Base-by-base conservation (phyloP, 2,113 vertebrate genomes). In the Rhipidura dahli region DNA sequence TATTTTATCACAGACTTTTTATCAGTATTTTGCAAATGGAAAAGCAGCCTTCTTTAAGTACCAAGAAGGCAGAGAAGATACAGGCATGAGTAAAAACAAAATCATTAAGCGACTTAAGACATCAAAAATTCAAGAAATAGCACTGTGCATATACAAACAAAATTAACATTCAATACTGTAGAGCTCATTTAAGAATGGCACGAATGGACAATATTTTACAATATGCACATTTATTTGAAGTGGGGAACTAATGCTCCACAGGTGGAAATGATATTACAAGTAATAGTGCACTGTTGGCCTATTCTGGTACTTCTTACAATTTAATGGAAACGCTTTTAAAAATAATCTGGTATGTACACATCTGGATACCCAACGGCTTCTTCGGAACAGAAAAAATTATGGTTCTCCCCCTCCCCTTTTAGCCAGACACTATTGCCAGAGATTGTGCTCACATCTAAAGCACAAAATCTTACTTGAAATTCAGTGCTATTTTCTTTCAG, bases 401-500 rank as follows among this genome's bases (percentile, higher is more conserved):
- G 37, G 81, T 65, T 90, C 93, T 95, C 75, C 85, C 95, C 59
- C 89, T 57, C 60, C 94, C 61, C 81, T 90, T 83, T 87, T 33
- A 97, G 93, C 66, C 64, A 94, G 82, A 92, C 53, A 83, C 45
- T 90, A 94, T 90, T 94, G 94, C 94, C 89, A 94, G 89, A 96
- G 90, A 77, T 57, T 69, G 86, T 92, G 97, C 94, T 90, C 85
- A 83, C 83, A 89, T 88, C 73, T 83, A 85, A 93, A 97, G 92
- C 87, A 90, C 93, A 90, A 85, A 61, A 89, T 59, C 94, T 92
- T 95, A 59, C 63, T 95, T 97, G 84, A 92, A 97, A 94, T 95
- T 97, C 93, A 97, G 97, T 95, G 93, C 97, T 94, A 93, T 98
- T 96, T 97, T 95, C 96, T 97, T 98, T 97, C 83, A 87, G 87